Conservation (phyloP, 2,113 vertebrate genomes). For the Lichenostomus cassidix region DNA sequence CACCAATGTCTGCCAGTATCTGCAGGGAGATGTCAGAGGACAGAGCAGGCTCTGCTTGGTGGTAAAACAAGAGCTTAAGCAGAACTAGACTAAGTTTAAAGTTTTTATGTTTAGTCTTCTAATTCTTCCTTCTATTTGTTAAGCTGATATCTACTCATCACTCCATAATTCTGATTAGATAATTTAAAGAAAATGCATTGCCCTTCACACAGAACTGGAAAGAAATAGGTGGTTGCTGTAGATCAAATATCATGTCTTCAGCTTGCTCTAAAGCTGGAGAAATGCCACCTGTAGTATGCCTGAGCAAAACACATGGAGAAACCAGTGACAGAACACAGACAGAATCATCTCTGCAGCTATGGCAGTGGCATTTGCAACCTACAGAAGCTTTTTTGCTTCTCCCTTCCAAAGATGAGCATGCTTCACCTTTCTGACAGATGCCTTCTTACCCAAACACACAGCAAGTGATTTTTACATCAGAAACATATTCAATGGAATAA, state of each 20-base stretch:
- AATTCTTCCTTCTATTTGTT: not conserved
- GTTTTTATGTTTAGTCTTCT: not conserved
- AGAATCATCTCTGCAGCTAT: not conserved
- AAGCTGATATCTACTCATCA: not conserved
- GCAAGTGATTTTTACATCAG: not conserved
- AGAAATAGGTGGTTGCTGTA: not conserved
- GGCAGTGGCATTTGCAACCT: not conserved
- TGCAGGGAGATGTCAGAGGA: not conserved
- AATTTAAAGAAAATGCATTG: not conserved
- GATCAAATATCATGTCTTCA: not conserved
- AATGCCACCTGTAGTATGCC: not conserved
- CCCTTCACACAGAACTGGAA: not conserved
- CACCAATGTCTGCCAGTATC: no score
- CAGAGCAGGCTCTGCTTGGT: fast-evolving
- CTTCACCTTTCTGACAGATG: not conserved
- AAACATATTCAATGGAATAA: not conserved
- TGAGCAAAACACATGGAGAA: not conserved
- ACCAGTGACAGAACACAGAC: not conserved
- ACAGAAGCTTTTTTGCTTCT: not conserved
- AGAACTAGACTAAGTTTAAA: not conserved
- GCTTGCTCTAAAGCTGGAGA: not conserved
- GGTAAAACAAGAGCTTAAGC: not conserved
- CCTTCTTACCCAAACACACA: not conserved
- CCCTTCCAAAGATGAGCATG: not conserved
- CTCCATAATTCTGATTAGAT: not conserved